A percentile compares a stretch with the other conserved stretches of the same genome.
Evolutionary conservation across 2,797 vertebrate genomes (phyloP).

Genomic region (Mastacembelus armatus): DNA sequence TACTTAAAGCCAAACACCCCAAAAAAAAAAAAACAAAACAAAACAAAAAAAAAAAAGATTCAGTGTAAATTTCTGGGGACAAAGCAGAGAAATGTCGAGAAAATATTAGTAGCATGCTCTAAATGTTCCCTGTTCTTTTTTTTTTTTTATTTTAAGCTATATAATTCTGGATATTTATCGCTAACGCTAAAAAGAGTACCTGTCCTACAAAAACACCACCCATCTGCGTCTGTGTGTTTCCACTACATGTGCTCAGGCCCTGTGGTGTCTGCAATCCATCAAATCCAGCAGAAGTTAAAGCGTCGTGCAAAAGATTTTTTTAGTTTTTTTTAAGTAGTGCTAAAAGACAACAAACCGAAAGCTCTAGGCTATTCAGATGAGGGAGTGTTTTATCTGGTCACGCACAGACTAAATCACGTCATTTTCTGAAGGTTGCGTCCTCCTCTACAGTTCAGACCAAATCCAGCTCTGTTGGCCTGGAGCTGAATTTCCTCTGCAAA

Average conservation of each 20-base stretch:
- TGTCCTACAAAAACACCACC: conserved; percentile 4
- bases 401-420: conserved; percentile 35
- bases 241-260: conserved; percentile 15
- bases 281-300: conserved; percentile 41
- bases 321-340: too few relatives aligned
- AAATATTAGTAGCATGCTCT: background rate
- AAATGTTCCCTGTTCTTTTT: background rate
- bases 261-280: conserved; percentile 55
- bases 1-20: background rate
- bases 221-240: conserved; percentile 9
- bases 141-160: background rate
- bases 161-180: background rate
- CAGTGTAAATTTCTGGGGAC: background rate
- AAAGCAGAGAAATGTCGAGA: background rate
- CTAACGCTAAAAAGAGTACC: background rate
- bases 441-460: background rate
- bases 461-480: background rate
- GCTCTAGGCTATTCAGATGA: conserved; percentile 19
- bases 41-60: too few relatives aligned
- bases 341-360: conserved; percentile 36
- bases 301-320: conserved; percentile 28
- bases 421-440: conserved; percentile 24
- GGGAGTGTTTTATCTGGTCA: conserved; percentile 37
- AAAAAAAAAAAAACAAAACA: background rate
- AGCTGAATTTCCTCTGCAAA: conserved; percentile 1